Base-by-base conservation (phyloP, 2,888 invertebrate genomes). In the Adelphocoris suturalis region DNA sequence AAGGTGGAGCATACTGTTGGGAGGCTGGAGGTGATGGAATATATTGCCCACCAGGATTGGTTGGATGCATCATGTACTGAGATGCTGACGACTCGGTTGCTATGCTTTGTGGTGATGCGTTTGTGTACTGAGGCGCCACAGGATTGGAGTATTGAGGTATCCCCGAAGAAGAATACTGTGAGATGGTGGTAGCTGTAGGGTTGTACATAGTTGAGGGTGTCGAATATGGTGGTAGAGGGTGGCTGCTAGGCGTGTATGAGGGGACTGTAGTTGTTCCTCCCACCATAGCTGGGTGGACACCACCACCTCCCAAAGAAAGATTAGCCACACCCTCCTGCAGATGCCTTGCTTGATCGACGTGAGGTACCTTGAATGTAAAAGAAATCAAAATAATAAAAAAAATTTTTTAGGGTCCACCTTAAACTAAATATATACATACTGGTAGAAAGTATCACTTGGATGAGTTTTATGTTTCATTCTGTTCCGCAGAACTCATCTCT, bases 241-340 rank as follows among this genome's bases (percentile, higher is more conserved):
- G 37, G n/a, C n/a, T 47, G 23, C 23, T 68, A 19, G 68, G 68
- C 9, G 76, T 78, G 28, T 90, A 90, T 27, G 78, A 78, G 13
- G 90, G 87, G 23, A 92, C 92, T 37, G 91, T 92, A 93, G 92
- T 93, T 92, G 92, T 93, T 90, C 94, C 94, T 37, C 95, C 94
- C 93, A 94, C 94, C 48, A 94, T 94, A 11, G 95, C 93, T 92
- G 94, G 94, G 61, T 94, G 94, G 14, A 90, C 86, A 19, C 75
- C 13, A 0, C 19, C 48, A 19, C 52, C 82, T 27, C 82, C 82
- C n/a, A 78, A 14, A 9, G 78, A 78, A 12, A 47, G 78, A 16
- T 47, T 78, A n/a, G 82, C 82, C 19, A 52, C 52, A 19, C 52
- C 82, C 19, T 52, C 48, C 23, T 68, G 68, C 27, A 68, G 23